Base-by-base conservation (phyloP, 2,113 vertebrate species). In the Hydrochoerus hydrochaeris region DNA sequence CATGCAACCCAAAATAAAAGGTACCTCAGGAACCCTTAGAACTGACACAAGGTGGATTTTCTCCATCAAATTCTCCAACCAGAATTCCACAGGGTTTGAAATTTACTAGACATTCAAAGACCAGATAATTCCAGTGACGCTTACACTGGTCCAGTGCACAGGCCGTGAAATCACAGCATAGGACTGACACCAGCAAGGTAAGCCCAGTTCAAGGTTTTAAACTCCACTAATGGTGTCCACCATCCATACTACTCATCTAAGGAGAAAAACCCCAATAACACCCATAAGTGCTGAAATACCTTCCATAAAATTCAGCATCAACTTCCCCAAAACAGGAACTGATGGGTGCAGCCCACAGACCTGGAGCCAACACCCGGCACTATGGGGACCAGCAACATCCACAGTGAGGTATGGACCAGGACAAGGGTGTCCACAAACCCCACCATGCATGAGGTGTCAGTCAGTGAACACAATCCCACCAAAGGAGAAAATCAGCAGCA, bases 21-120 rank as follows among this genome's bases (percentile, higher is more conserved):
- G 24, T 44, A 52, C 92, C 65, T 24, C 52, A 54, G 41, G 81
- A 65, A 80, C 77, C 32, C 28, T 80, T 87, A 73, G 62, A 84
- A 28, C 95, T 75, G 62, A 88, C 57, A 88, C 38, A 38, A 75
- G 41, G 73, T 92, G 30, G 38, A 65, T 65, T 81, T 96, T 88
- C 89, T 77, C 65, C 88, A 87, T 87, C 77, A 86, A 62, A 90
- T 57, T 78, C 82, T 41, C 54, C 30, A 58, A 63, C n/a, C 26
- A 52, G 49, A 85, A 92, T 92, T 92, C 85, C 65, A 75, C 16
- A 52, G 44, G 38, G 32, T 52, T 52, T 52, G 19, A 82, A 60
- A 75, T 96, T 30, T 85, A 35, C 32, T 46, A 86, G 65, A 62
- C n/a, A 32, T 38, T 86, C 75, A 81, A 94, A 88, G 32, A 75